Evolutionary conservation across 2,113 vertebrate genomes (phyloP).

Genomic region (Mastomys natalensis): DNA sequence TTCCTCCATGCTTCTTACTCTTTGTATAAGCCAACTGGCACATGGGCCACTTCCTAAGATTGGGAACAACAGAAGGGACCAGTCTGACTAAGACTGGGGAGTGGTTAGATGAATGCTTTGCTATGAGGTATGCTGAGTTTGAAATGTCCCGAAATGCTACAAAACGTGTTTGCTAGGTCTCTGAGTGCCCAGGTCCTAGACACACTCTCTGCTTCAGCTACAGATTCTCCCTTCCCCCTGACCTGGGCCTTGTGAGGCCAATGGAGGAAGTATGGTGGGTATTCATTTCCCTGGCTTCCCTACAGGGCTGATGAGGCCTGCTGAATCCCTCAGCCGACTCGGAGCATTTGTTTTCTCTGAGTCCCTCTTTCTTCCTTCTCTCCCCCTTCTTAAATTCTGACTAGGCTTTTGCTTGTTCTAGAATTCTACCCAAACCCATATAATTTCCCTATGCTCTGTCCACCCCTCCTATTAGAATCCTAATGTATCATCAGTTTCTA

Average conservation of each 20-base stretch:
- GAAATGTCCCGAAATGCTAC: not conserved
- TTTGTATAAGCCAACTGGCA: not conserved
- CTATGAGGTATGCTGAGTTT: not conserved
- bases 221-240: not conserved
- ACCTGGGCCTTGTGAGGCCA: not conserved
- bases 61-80: not conserved
- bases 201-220: not conserved
- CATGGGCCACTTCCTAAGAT: not conserved
- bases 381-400: not conserved
- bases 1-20: not conserved
- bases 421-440: not conserved
- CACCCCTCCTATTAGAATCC: not conserved
- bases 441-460: not conserved
- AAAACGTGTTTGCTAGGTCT: not conserved
- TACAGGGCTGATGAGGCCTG: not conserved
- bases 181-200: not conserved
- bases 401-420: not conserved
- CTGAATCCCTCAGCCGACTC: not conserved
- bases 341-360: not conserved
- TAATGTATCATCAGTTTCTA: not conserved
- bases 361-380: not conserved
- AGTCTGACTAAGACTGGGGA: not conserved
- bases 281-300: not conserved
- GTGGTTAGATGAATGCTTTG: not conserved
- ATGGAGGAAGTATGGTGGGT: not conserved